Evolutionary conservation across 2,797 vertebrate species (phyloP), one percentile per base, ranked within the genome.

Genomic region (Momotus momota): DNA sequence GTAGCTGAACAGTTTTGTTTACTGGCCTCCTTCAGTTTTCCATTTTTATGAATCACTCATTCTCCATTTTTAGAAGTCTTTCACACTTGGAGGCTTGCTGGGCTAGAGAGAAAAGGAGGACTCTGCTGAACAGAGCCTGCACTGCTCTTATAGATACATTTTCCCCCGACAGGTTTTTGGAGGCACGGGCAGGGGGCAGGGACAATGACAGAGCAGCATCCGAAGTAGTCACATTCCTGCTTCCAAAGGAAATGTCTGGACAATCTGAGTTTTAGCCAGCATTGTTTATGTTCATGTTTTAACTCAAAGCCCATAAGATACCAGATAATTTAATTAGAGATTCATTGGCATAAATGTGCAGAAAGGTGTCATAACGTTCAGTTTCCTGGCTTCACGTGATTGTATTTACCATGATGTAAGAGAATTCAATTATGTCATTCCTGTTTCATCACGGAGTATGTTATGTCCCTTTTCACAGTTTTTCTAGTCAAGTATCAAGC

Each of bases 41-140:
- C 40, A 21, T 88, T 94, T 94, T 81, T 94, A 74, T 94, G 87
- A 95, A 80, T 86, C 91, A 86, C 27, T 94, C 54, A 38, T 46
- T 93, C 85, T 86, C 75, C 49, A 29, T 85, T 92, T 94, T 92
- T 87, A 84, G 78, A 94, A 95, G 54, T 58, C 74, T 71, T 13
- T 86, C 65, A 75, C 35, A 45, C 21, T 74, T 78, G 12, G 43
- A 90, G 51, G 20, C 49, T 81, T 88, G 26, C 86, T 87, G 31
- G 45, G 29, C 33, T 79, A 51, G 41, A 70, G 33, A 67, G n/a
- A 88, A 90, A 84, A 82, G 35, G 33, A 90, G 41, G 51, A n/a
- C 14, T 87, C 35, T 62, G 49, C 61, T 75, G 73, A 89, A 41
- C 25, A 58, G 33, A 83, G 55, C 31, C 38, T 80, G 33, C 17